These are phyloP conservation scores for Drosophila persimilis DNA, from an alignment of 1,140 invertebrate genomes.

Conservation along the genomic window DNA sequence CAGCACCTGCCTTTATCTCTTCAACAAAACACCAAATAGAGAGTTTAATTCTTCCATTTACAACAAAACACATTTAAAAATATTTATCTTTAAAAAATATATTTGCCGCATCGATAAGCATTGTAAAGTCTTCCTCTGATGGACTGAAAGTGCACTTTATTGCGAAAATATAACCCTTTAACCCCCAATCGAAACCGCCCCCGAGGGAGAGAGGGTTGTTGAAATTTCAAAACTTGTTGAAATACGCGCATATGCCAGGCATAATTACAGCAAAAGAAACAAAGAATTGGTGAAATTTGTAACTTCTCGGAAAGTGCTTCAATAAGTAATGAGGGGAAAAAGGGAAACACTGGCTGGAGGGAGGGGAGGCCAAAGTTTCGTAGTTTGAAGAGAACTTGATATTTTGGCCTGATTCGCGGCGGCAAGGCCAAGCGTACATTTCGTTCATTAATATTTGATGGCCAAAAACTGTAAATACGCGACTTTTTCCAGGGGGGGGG, in stretches of 20 bases:
- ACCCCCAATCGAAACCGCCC: slow-evolving; percentile 50
- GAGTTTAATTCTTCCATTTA: too few relatives aligned
- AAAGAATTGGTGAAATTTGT: slow-evolving; percentile 60
- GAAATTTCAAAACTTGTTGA: slow-evolving; percentile 60
- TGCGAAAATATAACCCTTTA: too few relatives aligned
- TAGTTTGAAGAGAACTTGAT: slow-evolving; percentile 40
- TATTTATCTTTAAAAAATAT: slow-evolving; percentile 27
- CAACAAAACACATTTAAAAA: slow-evolving; percentile 7
- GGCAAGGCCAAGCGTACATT: slow-evolving; percentile 29
- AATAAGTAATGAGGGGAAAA: slow-evolving; percentile 67
- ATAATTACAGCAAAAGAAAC: slow-evolving; percentile 59
- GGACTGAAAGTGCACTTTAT: too few relatives aligned
- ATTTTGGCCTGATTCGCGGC: slow-evolving; percentile 55
- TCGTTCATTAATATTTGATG: slow-evolving; percentile 27
- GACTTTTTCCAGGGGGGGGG: too few relatives aligned
- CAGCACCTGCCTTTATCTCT: slow-evolving; percentile 34
- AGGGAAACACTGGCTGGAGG: too few relatives aligned
- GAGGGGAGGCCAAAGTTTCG: slow-evolving; percentile 3
- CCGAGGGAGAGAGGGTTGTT: slow-evolving; percentile 21
- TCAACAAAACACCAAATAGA: too few relatives aligned
- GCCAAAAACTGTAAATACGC: too few relatives aligned
- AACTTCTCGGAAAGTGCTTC: slow-evolving; percentile 68
- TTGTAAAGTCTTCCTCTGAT: not conserved
- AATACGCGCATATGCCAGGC: slow-evolving; percentile 70
- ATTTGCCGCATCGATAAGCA: slow-evolving; percentile 37